Base-by-base conservation (phyloP, 2,797 vertebrate species). In the Gastrophryne carolinensis region DNA sequence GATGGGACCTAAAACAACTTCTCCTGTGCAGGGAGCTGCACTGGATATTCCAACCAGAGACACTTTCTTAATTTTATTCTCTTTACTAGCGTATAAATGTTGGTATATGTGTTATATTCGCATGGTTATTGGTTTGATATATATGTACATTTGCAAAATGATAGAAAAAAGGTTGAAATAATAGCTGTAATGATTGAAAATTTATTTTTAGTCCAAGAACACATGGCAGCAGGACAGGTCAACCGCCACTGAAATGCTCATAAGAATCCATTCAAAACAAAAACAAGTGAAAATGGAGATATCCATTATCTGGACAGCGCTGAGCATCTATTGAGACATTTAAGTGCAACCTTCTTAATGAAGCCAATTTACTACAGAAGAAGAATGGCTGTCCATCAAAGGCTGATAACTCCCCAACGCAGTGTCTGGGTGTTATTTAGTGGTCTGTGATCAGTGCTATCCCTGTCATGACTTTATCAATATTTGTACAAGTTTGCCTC, bases 331-430 rank as follows among this genome's bases (percentile, higher is more conserved):
- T 80, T 81, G 86, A 88, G 88, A 85, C 86, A 91, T 86, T 83
- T 83, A 87, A 90, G 75, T 84, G 87, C 89, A 90, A 92, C 90
- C 88, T 86, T 74, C 77, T 86, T 89, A 87, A 89, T 89, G 86
- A 91, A 87, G 66, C 79, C 81, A 87, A 88, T 83, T 87, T 83
- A 91, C 75, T 61, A 78, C 87, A 86, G 89, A 87, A 88, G 81
- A 83, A 84, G 82, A 80, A 65, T 9, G 75, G 39, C 49, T 78
- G 71, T 64, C 75, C 72, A 72, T 70, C 75, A 78, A 30, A 27
- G 29, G 61, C 6, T 57, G 68, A 72, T 72, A 72, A 66, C 61
- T 78, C 60, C 75, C 23, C 27, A 61, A 54, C 63, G 34, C 39
- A 8, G 37, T 64, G 75, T 47, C 75, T 78, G 62, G 62, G 13